Evolutionary conservation across 92 coral and sea anemone species (phyloP).

Genomic region (Parazoanthus atlanticus): DNA sequence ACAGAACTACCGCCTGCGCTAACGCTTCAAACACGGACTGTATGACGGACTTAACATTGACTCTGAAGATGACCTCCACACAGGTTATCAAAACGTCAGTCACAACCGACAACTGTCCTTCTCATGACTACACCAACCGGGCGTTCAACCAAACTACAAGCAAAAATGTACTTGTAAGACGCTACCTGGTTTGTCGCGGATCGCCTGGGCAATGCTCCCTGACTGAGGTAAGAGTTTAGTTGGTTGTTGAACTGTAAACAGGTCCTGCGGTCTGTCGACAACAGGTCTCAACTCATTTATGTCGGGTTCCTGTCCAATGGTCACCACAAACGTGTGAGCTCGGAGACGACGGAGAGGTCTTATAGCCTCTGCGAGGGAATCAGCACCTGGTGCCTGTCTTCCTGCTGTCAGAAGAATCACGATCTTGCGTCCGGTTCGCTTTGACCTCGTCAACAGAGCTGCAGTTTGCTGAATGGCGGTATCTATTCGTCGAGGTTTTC

Average conservation of each 20-base stretch:
- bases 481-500: conserved; percentile 71
- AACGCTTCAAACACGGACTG: too few relatives aligned
- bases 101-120: too few relatives aligned
- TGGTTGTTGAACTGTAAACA: conserved; percentile 53
- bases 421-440: conserved; percentile 53
- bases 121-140: too few relatives aligned
- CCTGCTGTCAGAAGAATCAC: conserved; percentile 73
- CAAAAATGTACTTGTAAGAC: background rate
- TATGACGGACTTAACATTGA: too few relatives aligned
- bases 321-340: conserved; percentile 60
- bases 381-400: conserved; percentile 60
- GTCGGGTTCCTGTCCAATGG: conserved; percentile 68
- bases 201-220: conserved; percentile 49
- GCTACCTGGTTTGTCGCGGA: conserved; percentile 69
- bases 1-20: too few relatives aligned
- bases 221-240: conserved; percentile 47
- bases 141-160: too few relatives aligned
- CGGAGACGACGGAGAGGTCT: conserved; percentile 70
- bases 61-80: too few relatives aligned
- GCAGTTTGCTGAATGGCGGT: conserved; percentile 66
- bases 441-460: conserved; percentile 55
- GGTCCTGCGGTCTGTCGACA: conserved; percentile 58
- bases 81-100: too few relatives aligned
- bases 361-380: conserved; percentile 58
- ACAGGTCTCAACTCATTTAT: conserved; percentile 54